These are phyloP conservation scores for Congeria kusceri DNA, from an alignment of 2,888 invertebrate species.

Conservation along the genomic window DNA sequence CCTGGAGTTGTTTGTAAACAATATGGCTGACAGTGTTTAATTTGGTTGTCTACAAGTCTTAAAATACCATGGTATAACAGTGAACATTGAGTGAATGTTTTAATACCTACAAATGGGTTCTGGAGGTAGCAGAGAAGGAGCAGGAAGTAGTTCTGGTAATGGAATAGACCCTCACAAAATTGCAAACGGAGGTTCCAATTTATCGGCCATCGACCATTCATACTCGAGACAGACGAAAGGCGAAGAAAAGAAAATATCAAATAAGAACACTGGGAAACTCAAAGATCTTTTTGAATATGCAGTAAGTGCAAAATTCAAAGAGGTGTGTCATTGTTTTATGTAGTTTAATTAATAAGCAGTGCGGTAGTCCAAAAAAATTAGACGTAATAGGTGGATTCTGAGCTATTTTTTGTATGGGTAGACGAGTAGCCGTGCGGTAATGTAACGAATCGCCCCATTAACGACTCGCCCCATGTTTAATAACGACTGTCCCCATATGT, in stretches of 20 bases:
- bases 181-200: slow-evolving; percentile 47
- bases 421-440: too few species aligned
- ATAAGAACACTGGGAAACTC: too few species aligned
- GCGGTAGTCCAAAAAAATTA: too few species aligned
- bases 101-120: slow-evolving; percentile 41
- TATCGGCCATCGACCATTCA: slow-evolving; percentile 52
- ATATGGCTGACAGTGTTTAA: slow-evolving; percentile 32
- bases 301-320: too few species aligned
- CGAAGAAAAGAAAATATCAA: slow-evolving; percentile 54
- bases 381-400: too few species aligned
- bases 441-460: too few species aligned
- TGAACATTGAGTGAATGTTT: neutral
- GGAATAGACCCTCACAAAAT: slow-evolving; percentile 36
- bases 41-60: slow-evolving; percentile 6
- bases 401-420: too few species aligned
- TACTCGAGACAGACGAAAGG: slow-evolving; percentile 45
- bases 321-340: too few species aligned
- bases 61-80: neutral
- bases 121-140: slow-evolving; percentile 35
- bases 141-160: slow-evolving; percentile 12
- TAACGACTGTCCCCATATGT: too few species aligned
- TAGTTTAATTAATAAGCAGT: too few species aligned
- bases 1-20: slow-evolving; percentile 64
- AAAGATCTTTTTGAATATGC: too few species aligned
- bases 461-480: too few species aligned